Evolutionary conservation across 92 coral and sea anemone genomes (phyloP), one percentile per base, ranked within the genome.

Genomic region (Nematostella vectensis): DNA sequence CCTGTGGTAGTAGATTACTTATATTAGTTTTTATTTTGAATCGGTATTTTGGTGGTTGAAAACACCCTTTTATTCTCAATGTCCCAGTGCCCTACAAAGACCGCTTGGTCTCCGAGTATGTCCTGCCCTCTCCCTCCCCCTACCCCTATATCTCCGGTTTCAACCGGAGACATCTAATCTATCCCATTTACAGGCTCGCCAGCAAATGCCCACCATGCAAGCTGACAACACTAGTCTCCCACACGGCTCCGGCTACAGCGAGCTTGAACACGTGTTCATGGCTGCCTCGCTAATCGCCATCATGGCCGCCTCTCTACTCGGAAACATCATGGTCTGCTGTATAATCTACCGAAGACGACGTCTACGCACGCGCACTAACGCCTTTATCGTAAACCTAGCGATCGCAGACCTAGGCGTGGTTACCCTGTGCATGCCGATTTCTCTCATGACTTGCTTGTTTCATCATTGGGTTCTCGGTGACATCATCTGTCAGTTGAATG

Each of bases 291-390:
- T 83, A 61, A 57, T 63, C 12, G 57, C 77, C 57, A 77, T 83
- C 60, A 77, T 77, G 70, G 49, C 62, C 11, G 72, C 73, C 25
- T 58, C 78, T 47, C 74, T 83, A n/a, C 54, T 72, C 36, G 91
- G 91, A 11, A 83, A 83, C 37, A 48, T 61, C 16, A 74, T 65
- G 40, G 91, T 83, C 67, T 83, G 81, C 61, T 31, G 67, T 23
- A 78, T 72, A 36, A 78, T 83, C 52, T 83, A 72, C 58, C 56
- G 77, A 31, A 64, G 65, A 30, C 83, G 74, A 9, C 55, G 76
- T 57, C 78, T 83, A 60, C 85, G 85, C 65, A 83, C 85, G 69
- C 85, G 85, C 55, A 83, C 81, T 22, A 83, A 83, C 37, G 57
- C 70, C 56, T 83, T 71, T 40, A 59, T 83, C 24, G 62, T 83